Conservation (phyloP, 2,113 vertebrate species). For the Ptilonorhynchus violaceus region DNA sequence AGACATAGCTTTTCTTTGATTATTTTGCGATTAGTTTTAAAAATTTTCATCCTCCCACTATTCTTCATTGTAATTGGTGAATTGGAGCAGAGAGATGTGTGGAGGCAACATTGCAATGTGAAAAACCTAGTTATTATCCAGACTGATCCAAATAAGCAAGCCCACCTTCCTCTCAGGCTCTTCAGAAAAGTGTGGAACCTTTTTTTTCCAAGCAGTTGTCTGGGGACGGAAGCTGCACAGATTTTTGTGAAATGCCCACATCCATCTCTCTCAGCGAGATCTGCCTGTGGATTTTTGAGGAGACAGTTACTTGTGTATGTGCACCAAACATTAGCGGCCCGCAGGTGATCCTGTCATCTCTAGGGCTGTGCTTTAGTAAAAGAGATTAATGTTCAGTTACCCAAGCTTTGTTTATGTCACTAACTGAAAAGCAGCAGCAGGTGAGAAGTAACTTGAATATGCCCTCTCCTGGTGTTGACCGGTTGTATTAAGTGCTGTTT, state of each 20-base stretch:
- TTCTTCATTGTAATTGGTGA: not conserved
- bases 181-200: not conserved
- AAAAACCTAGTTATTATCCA: not conserved
- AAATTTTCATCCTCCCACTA: not conserved
- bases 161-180: not conserved
- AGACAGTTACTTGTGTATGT: fast-evolving
- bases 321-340: not conserved
- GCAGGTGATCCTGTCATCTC: not conserved
- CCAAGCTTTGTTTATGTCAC: not conserved
- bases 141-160: not conserved
- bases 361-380: not conserved
- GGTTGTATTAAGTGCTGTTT: constrained; percentile 15
- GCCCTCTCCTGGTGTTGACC: not conserved
- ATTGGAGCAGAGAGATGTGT: not conserved
- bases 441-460: not conserved
- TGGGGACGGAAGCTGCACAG: not conserved
- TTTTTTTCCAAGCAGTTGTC: not conserved
- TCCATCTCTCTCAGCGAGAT: not conserved
- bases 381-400: not conserved
- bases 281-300: not conserved
- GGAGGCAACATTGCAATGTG: not conserved
- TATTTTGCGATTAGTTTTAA: not conserved
- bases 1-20: not conserved
- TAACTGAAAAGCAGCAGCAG: not conserved
- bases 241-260: not conserved